These are phyloP conservation scores for Cataglyphis livida DNA, from an alignment of 2,888 invertebrate genomes.

Conservation along the genomic window DNA sequence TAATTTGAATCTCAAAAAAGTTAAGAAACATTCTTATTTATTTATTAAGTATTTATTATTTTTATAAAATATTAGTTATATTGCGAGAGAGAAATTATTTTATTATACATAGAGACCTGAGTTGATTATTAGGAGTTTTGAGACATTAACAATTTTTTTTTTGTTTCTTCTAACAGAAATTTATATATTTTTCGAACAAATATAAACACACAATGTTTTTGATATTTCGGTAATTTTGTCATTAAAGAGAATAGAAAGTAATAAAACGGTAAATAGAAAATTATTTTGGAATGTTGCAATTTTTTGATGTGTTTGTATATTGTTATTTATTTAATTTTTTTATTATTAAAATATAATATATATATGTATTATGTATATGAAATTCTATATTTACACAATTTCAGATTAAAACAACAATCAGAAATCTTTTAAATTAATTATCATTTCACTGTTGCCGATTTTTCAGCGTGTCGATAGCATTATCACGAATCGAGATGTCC, in stretches of 20 bases:
- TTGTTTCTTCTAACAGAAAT: not conserved
- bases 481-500: not conserved
- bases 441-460: not conserved
- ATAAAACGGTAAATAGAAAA: not conserved
- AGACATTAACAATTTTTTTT: not conserved
- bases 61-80: not conserved
- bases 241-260: not conserved
- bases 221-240: not conserved
- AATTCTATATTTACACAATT: not conserved
- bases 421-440: not conserved
- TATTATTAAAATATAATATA: not conserved
- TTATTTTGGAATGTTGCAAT: not conserved
- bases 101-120: not conserved
- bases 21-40: not conserved
- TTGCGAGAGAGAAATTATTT: not conserved
- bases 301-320: not conserved
- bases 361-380: too few species aligned
- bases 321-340: not conserved
- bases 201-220: not conserved
- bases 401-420: not conserved
- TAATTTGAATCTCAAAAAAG: not conserved
- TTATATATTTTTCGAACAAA: not conserved
- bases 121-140: not conserved
- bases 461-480: slow-evolving; percentile 12
- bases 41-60: not conserved